Evolutionary conservation across 2,888 invertebrate species (phyloP).

Genomic region (Agrochola lychnidis): DNA sequence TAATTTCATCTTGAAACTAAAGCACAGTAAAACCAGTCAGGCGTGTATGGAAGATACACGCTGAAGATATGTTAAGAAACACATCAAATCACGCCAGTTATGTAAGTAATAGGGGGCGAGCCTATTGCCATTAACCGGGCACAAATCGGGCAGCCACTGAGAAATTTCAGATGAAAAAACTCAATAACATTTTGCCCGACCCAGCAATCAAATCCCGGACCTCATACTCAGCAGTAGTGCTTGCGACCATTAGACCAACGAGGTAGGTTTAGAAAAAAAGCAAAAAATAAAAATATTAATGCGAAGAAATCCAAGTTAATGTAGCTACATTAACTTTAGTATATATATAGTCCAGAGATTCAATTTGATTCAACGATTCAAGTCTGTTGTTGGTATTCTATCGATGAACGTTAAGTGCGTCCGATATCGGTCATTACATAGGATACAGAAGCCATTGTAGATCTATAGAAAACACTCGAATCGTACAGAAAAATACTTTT

Average conservation of each 20-base stretch:
- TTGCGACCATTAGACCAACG: too few relatives aligned
- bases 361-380: too few relatives aligned
- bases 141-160: too few relatives aligned
- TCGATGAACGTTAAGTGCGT: background rate
- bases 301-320: background rate
- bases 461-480: slow-evolving; percentile 28
- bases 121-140: too few relatives aligned
- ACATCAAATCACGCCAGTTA: too few relatives aligned
- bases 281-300: background rate
- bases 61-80: background rate
- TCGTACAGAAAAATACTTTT: slow-evolving; percentile 24
- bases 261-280: background rate
- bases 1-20: background rate
- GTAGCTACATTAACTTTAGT: background rate
- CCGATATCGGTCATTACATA: slow-evolving; percentile 20
- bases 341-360: too few relatives aligned
- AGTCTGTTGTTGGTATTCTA: slow-evolving; percentile 21
- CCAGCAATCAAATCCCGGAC: too few relatives aligned
- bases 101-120: too few relatives aligned
- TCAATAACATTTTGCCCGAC: too few relatives aligned
- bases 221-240: too few relatives aligned
- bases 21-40: background rate
- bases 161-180: too few relatives aligned
- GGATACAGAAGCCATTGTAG: slow-evolving; percentile 26
- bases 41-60: too few relatives aligned